A percentile compares a stretch with the other conserved stretches of the same genome.
Conservation (phyloP, 2,113 vertebrate genomes). For the Microtus pennsylvanicus region DNA sequence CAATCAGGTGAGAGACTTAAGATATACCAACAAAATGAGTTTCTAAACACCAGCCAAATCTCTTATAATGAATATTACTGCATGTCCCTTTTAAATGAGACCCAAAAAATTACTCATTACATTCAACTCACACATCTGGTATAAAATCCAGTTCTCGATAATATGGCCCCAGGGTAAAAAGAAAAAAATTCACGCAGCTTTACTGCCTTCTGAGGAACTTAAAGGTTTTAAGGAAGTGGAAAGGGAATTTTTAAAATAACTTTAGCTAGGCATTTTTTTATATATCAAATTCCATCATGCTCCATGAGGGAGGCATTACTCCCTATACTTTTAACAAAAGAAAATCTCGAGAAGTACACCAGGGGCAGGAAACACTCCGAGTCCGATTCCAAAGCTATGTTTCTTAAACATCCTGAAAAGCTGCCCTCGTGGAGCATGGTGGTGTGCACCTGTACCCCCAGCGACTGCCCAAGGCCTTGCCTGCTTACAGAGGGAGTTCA, state of each 20-base stretch:
- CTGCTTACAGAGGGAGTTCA: not conserved
- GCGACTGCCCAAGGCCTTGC: not conserved
- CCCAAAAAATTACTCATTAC: not conserved
- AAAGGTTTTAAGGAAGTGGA: slow-evolving; percentile 35
- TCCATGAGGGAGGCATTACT: not conserved
- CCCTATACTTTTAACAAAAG: not conserved
- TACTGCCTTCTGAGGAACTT: slow-evolving; percentile 49
- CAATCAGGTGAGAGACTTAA: slow-evolving; percentile 59
- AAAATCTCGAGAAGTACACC: not conserved
- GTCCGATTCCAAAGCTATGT: not conserved
- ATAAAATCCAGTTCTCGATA: slow-evolving; percentile 41
- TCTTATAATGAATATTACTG: slow-evolving; percentile 70
- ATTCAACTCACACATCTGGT: slow-evolving; percentile 38
- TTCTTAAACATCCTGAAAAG: not conserved
- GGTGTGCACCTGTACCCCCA: not conserved
- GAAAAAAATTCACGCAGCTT: slow-evolving; percentile 10
- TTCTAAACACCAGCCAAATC: slow-evolving; percentile 79
- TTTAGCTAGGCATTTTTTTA: not conserved
- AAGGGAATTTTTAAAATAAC: slow-evolving; percentile 19
- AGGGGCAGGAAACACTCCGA: not conserved
- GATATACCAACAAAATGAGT: slow-evolving; percentile 52
- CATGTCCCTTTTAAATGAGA: slow-evolving; percentile 50
- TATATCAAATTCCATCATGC: not conserved
- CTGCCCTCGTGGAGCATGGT: too few species aligned
- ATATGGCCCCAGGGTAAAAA: slow-evolving; percentile 30